A percentile compares a stretch with the other conserved stretches of the same genome.
These are phyloP conservation scores for Chiloscyllium plagiosum DNA, from an alignment of 2,113 vertebrate genomes.

Conservation along the genomic window DNA sequence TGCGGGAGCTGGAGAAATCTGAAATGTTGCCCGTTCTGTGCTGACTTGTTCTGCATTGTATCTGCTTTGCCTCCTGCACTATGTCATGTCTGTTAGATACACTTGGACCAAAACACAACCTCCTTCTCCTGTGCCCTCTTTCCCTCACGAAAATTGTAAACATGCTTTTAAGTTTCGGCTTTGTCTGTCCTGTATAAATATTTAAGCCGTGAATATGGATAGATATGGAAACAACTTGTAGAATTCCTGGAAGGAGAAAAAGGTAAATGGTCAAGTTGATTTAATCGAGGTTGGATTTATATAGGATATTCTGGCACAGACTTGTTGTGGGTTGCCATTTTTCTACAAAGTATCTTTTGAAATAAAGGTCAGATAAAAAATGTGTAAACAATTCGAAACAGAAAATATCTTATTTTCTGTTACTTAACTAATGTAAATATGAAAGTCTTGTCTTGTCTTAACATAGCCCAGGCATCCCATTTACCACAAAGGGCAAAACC, in stretches of 20 bases:
- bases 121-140: background rate
- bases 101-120: background rate
- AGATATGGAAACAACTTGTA: background rate
- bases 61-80: background rate
- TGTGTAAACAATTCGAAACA: background rate
- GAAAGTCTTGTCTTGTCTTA: background rate
- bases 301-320: background rate
- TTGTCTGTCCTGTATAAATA: constrained; percentile 20
- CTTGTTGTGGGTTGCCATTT: background rate
- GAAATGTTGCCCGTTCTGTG: background rate
- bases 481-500: background rate
- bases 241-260: background rate
- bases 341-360: background rate
- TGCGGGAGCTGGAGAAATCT: background rate
- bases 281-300: background rate
- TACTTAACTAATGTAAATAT: background rate
- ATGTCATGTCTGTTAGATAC: background rate
- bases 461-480: background rate
- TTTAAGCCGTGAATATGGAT: background rate
- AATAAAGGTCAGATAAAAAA: background rate
- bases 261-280: background rate
- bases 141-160: background rate
- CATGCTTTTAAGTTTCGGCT: background rate
- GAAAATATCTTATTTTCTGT: background rate
- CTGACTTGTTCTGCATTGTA: background rate